These are phyloP conservation scores for Tetranychus cinnabarinus DNA, from an alignment of 1,140 invertebrate species.

Conservation along the genomic window DNA sequence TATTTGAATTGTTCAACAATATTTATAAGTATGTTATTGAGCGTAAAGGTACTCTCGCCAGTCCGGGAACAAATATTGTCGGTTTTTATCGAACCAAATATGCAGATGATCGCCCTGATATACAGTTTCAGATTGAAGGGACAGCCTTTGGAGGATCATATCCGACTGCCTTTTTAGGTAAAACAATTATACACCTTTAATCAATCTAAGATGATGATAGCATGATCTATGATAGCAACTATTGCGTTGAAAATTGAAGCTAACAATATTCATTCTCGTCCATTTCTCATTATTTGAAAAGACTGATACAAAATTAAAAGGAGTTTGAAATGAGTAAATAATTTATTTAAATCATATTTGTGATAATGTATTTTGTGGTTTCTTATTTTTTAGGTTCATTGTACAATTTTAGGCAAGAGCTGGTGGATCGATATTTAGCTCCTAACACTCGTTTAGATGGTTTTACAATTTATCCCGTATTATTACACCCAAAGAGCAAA, in stretches of 20 bases:
- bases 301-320: neutral
- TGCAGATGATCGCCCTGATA: constrained; percentile 65
- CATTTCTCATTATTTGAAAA: neutral
- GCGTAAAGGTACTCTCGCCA: neutral
- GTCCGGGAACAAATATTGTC: neutral
- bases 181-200: neutral
- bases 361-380: neutral
- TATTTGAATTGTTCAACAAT: neutral
- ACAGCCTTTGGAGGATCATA: neutral
- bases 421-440: neutral
- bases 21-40: neutral
- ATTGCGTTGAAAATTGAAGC: too few relatives aligned
- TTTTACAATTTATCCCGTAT: constrained; percentile 26
- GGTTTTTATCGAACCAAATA: constrained; percentile 63
- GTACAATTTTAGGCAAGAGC: neutral
- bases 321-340: neutral
- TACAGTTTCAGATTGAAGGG: constrained; percentile 45
- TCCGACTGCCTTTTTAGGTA: neutral
- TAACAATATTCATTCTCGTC: too few relatives aligned
- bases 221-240: neutral
- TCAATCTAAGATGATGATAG: neutral
- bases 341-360: neutral
- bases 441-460: neutral
- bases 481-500: constrained; percentile 41
- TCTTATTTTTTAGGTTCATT: too few relatives aligned